Evolutionary conservation across 2,888 invertebrate species (phyloP), one percentile per base, ranked within the genome.

Genomic region (Pollenia labialis): DNA sequence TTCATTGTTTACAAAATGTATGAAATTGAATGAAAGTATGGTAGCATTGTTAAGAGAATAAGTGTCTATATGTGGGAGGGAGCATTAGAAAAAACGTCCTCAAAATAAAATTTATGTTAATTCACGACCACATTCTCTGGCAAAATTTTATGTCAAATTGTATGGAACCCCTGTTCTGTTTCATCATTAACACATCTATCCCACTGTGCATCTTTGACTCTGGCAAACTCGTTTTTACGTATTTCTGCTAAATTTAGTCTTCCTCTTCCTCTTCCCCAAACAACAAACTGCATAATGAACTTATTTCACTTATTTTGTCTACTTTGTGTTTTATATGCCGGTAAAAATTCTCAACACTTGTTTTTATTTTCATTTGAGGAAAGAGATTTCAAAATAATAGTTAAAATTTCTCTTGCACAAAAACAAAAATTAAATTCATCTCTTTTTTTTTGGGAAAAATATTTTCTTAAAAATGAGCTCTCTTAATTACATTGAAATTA

Each of bases 211-310:
- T 10, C 10, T 71, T 71, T 23, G 14, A 9, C 18, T 71, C 4
- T 14, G 12, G 6, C 44, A 52, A 87, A 79, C 81, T 84, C 77
- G 84, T 87, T 84, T 86, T 76, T 62, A 74, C 46, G 48, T 81
- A 60, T 68, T 66, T 60, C 81, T 80, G 48, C 68, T 81, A 60
- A 79, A 82, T 85, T 82, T 87, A 76, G 76, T 64, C 87, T 87
- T 84, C 87, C 87, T 64, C 87, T 87, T 84, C 87, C 87, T 87
- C 87, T 87, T 87, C 87, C 84, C 76, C 64, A 71, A 75, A 83
- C 85, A 58, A 42, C 71, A 64, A 23, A 44, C 66, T 60, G 18
- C 72, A 54, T 72, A 32, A 32, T 23, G 1, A 40, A 62, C 1
- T 14, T 72, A 14, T 85, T 74, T 58, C 44, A 52, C 58, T 74